Evolutionary conservation across 2,113 vertebrate genomes (phyloP).

Genomic region (Zosterops hypoxanthus): DNA sequence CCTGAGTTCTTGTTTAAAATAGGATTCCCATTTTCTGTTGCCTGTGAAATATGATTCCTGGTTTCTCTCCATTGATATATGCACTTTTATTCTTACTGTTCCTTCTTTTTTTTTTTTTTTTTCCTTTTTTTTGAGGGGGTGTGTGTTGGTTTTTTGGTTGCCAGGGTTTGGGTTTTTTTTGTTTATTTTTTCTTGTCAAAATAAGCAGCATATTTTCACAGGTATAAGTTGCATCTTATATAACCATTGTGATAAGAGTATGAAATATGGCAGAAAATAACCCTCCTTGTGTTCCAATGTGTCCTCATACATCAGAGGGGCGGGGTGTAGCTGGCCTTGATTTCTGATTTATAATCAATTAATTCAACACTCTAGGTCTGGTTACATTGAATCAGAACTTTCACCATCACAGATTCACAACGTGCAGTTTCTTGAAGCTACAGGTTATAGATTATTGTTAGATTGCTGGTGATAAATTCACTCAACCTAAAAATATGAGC

Average conservation of each 20-base stretch:
- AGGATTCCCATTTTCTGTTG: background rate
- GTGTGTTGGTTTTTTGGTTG: background rate
- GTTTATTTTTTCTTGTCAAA: background rate
- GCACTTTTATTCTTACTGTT: background rate
- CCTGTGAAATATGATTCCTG: background rate
- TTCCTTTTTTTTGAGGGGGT: background rate
- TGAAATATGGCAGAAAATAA: background rate
- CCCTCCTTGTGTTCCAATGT: background rate
- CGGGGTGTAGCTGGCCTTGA: rapidly evolving
- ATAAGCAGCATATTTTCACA: background rate
- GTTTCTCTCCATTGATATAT: background rate
- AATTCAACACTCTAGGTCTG: background rate
- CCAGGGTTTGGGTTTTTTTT: background rate
- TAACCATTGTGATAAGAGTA: background rate
- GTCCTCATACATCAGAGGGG: background rate
- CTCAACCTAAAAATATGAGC: background rate
- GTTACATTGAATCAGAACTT: background rate
- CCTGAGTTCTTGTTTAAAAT: background rate
- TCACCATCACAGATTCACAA: background rate
- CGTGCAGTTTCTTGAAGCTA: background rate
- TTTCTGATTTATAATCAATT: background rate
- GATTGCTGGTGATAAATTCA: background rate
- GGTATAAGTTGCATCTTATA: background rate
- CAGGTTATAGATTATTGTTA: background rate
- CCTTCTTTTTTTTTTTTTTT: background rate